Percentiles rank a stretch among this genome's conserved stretches.
phyloP scores from a whole-genome alignment of 2,888 invertebrate genomes.

The Cantharis lateralis region DNA sequence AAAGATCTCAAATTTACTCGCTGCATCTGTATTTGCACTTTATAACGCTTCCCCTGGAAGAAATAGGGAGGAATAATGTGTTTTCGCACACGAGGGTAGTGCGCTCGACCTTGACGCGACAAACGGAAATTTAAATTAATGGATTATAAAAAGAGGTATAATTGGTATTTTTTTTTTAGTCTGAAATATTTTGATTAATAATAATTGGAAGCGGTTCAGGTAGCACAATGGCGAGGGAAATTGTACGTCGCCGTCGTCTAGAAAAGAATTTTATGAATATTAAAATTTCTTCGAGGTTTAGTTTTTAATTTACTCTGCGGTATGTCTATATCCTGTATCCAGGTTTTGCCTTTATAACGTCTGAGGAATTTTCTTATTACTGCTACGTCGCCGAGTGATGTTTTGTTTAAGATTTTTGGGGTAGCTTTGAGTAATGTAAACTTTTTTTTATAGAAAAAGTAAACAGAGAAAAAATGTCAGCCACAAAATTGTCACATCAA shows the following conservation, averaged over 20 bases:
- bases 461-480: background rate
- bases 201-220: background rate
- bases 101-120: background rate
- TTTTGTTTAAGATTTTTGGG: background rate
- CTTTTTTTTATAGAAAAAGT: background rate
- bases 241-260: background rate
- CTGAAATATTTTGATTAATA: too few species aligned
- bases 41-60: background rate
- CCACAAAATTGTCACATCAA: conserved; percentile 13
- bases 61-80: background rate
- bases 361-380: conserved; percentile 32
- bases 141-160: too few species aligned
- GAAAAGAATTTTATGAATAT: conserved; percentile 9
- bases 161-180: too few species aligned
- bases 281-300: conserved; percentile 25
- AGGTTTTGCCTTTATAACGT: conserved; percentile 28
- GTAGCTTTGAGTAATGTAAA: background rate
- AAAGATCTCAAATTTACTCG: conserved; percentile 6
- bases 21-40: conserved; percentile 3
- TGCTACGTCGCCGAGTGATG: conserved; percentile 11
- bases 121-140: too few species aligned
- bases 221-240: background rate
- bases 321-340: conserved; percentile 30
- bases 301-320: conserved; percentile 29
- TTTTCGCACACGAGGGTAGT: too few species aligned